A percentile compares a stretch with the other conserved stretches of the same genome.
These are phyloP conservation scores for Pycnomerus fuliginosus DNA, from an alignment of 2,888 invertebrate species.

Conservation along the genomic window DNA sequence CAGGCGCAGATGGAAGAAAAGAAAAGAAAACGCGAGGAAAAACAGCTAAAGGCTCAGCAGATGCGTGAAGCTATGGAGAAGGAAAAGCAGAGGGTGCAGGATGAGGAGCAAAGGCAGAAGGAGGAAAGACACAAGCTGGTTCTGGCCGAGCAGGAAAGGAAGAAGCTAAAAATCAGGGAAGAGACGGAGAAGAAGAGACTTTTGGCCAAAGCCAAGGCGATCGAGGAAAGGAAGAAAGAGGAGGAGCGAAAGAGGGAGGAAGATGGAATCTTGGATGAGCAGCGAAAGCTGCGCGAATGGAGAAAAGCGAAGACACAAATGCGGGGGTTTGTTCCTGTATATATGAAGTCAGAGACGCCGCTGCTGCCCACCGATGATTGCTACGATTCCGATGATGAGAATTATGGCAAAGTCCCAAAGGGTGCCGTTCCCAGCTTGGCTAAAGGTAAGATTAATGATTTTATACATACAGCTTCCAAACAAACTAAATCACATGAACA, in stretches of 20 bases:
- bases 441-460: too few species aligned
- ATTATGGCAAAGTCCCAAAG: too few species aligned
- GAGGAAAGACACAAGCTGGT: constrained; percentile 36
- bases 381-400: too few species aligned
- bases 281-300: too few species aligned
- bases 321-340: too few species aligned
- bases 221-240: constrained; percentile 45
- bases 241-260: constrained; percentile 43
- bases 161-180: constrained; percentile 51
- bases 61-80: constrained; percentile 56
- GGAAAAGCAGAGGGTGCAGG: constrained; percentile 52
- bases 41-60: constrained; percentile 51
- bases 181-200: constrained; percentile 53
- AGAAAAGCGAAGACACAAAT: too few species aligned
- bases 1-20: constrained; percentile 61
- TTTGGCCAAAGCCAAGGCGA: constrained; percentile 54
- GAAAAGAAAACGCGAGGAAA: constrained; percentile 52
- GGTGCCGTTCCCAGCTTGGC: too few species aligned
- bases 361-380: too few species aligned
- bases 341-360: too few species aligned
- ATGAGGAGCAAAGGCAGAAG: constrained; percentile 54
- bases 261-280: too few species aligned
- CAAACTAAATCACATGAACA: too few species aligned
- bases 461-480: too few species aligned
- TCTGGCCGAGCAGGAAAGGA: constrained; percentile 48